A percentile compares a stretch with the other conserved stretches of the same genome.
Evolutionary conservation across 2,888 invertebrate genomes (phyloP).

Genomic region (Hanleya hanleyi): DNA sequence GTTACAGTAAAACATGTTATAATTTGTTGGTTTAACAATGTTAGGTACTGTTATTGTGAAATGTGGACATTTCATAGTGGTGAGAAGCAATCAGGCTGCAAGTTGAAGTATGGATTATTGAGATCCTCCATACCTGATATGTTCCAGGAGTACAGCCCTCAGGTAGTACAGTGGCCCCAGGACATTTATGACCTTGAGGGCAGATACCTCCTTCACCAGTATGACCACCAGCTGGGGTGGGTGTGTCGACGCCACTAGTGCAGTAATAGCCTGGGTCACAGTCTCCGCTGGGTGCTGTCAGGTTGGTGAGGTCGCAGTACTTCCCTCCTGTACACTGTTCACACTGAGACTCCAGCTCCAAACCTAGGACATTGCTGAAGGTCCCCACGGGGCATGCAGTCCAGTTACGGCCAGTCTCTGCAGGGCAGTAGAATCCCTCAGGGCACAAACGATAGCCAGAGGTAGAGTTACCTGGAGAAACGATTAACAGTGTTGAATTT

Average conservation of each 20-base stretch:
- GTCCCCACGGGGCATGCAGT: constrained; percentile 66
- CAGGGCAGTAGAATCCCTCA: constrained; percentile 66
- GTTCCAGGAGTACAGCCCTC: constrained; percentile 64
- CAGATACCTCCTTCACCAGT: constrained; percentile 70
- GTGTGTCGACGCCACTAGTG: constrained; percentile 60
- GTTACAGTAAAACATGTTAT: not conserved
- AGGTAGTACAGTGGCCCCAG: constrained; percentile 55
- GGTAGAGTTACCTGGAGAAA: constrained; percentile 60
- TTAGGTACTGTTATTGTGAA: not conserved
- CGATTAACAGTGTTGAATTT: too few species aligned
- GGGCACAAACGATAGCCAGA: constrained; percentile 66
- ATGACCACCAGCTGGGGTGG: constrained; percentile 63
- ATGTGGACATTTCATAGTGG: not conserved
- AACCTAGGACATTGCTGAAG: constrained; percentile 64
- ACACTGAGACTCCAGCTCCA: constrained; percentile 50
- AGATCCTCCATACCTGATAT: constrained; percentile 66
- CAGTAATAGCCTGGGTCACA: constrained; percentile 69
- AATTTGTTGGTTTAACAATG: not conserved
- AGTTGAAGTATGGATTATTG: not conserved
- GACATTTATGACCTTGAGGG: constrained; percentile 64
- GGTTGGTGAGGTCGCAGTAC: constrained; percentile 63
- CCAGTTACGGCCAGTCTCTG: constrained; percentile 67
- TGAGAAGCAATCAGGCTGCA: not conserved
- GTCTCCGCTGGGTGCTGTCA: constrained; percentile 60
- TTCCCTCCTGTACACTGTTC: constrained; percentile 59